These are phyloP conservation scores for Lepus oiostolus DNA, from an alignment of 2,797 vertebrate genomes.

Conservation along the genomic window DNA sequence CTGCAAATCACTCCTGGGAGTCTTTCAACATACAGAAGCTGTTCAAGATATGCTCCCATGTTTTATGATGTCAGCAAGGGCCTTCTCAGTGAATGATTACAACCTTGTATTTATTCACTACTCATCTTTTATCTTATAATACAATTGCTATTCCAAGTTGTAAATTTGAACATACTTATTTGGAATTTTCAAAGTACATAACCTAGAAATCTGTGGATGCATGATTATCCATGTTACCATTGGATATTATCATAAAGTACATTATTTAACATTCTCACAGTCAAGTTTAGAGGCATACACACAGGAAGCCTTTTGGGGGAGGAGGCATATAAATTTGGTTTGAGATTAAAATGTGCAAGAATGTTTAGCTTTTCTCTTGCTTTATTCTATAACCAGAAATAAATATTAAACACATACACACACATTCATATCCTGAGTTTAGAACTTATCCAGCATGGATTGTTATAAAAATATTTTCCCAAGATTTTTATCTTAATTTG, in stretches of 20 bases:
- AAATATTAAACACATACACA: neutral
- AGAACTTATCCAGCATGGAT: neutral
- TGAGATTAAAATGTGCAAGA: slow-evolving; percentile 15
- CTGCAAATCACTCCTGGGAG: slow-evolving; percentile 50
- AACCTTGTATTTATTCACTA: slow-evolving; percentile 37
- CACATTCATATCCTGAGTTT: neutral
- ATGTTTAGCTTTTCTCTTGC: slow-evolving; percentile 26
- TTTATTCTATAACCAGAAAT: slow-evolving; percentile 15
- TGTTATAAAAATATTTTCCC: neutral
- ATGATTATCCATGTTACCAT: slow-evolving; percentile 1
- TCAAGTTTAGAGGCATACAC: neutral
- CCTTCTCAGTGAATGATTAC: slow-evolving; percentile 60
- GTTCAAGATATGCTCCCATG: slow-evolving; percentile 7
- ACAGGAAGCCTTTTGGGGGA: neutral
- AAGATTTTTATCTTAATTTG: slow-evolving; percentile 35
- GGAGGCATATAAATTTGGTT: neutral
- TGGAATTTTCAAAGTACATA: neutral
- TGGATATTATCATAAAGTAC: neutral
- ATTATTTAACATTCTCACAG: neutral
- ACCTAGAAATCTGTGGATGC: neutral
- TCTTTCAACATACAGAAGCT: neutral
- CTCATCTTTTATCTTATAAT: slow-evolving; percentile 39
- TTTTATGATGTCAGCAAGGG: slow-evolving; percentile 39
- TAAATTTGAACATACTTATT: slow-evolving; percentile 68
- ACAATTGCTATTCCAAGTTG: slow-evolving; percentile 28